Evolutionary conservation across 2,888 invertebrate species (phyloP), one percentile per base, ranked within the genome.

Genomic region (Acleris holmiana): DNA sequence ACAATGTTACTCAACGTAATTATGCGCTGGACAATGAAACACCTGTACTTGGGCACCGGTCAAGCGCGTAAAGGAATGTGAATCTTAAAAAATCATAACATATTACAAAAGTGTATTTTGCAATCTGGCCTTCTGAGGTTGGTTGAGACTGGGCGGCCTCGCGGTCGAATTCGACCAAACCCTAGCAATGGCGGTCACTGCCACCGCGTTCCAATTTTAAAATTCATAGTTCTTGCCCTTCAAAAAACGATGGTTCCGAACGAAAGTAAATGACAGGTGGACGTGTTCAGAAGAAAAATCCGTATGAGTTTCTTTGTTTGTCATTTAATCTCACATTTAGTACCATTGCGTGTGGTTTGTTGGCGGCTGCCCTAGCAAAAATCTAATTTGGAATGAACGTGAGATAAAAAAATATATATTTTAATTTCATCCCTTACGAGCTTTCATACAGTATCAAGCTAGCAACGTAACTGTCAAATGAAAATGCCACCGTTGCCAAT

Each of bases 141-240:
- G 67, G 61, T 56, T 67, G 65, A 15, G 59, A 72, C 68, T 60
- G 67, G 72, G 60, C 71, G 62, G 55, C 72, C 72, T 73, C 68
- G 71, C 66, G 57, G 68, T 15, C 60, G 55, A 65, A 65, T 67
- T 68, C 54, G 62, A 61, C 66, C 67, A 56, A 64, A 65, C 67
- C 66, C 71, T 67, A 66, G 68, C 55, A 60, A 64, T 65, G 58
- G 62, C 56, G 70, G 69, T 71, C 72, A 73, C 69, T 71, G 71
- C 69, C 71, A 70, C 58, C 53, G 51, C 48, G 67, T 61, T 61
- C 65, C 60, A 66, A 65, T 67, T 68, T 66, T 67, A 46, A 65
- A 54, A 65, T 29, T 60, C 50, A 55, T 40, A 55, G 35, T 51
- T 17, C 41, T 25, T 46, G 55, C 5, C 65, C 65, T 60, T 65